Evolutionary conservation across 1,140 invertebrate species (phyloP).

Genomic region (Bombus cullumanus): DNA sequence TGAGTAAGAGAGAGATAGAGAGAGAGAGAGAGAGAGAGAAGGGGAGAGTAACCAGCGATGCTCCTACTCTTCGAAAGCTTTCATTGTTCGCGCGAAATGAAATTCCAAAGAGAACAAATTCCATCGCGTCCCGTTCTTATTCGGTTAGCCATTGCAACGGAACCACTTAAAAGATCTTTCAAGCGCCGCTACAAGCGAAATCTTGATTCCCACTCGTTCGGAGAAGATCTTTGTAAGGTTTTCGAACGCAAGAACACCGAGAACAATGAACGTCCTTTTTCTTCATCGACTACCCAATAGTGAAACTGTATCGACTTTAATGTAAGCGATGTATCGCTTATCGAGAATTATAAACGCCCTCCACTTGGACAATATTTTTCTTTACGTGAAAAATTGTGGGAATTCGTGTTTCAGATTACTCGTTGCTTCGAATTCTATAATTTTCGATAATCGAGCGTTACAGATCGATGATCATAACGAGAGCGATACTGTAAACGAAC

Average conservation of each 20-base stretch:
- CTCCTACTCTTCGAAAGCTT: constrained; percentile 35
- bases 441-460: too few relatives aligned
- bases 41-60: background rate
- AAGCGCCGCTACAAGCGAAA: background rate
- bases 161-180: constrained; percentile 43
- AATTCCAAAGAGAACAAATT: constrained; percentile 56
- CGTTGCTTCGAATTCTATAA: too few relatives aligned
- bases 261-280: background rate
- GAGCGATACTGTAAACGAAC: too few relatives aligned
- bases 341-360: too few relatives aligned
- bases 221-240: background rate
- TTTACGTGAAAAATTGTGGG: too few relatives aligned
- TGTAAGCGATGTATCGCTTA: background rate
- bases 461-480: too few relatives aligned
- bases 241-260: background rate
- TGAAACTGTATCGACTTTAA: background rate
- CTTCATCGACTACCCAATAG: background rate
- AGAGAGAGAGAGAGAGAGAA: background rate
- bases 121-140: constrained; percentile 47
- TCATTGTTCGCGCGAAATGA: constrained; percentile 37
- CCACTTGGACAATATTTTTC: too few relatives aligned
- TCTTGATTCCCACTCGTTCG: constrained; percentile 10
- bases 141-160: constrained; percentile 50
- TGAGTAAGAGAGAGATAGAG: too few relatives aligned
- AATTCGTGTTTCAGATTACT: too few relatives aligned